phyloP scores from a whole-genome alignment of 1,140 invertebrate species.

The Atta texana region DNA sequence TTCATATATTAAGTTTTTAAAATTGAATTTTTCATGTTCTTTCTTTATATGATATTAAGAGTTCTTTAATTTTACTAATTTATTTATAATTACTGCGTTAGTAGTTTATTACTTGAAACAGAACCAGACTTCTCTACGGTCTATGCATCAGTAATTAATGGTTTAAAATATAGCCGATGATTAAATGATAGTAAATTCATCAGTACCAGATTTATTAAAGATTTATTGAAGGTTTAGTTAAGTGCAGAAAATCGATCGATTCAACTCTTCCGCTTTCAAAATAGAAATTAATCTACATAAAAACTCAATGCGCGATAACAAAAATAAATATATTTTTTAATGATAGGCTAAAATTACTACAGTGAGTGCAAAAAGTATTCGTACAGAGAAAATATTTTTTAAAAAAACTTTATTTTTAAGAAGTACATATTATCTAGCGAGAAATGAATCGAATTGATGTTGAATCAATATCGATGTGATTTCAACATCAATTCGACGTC shows the following conservation, averaged over 20 bases:
- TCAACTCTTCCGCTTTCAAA: background rate
- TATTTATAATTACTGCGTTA: constrained; percentile 4
- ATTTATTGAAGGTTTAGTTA: background rate
- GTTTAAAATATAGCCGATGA: constrained; percentile 2
- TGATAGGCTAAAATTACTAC: background rate
- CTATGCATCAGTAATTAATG: background rate
- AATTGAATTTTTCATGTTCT: too few species aligned
- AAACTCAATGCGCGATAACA: background rate
- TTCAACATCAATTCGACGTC: too few species aligned
- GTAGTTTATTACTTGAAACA: background rate
- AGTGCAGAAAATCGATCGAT: constrained; percentile 1
- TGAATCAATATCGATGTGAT: too few species aligned
- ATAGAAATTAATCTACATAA: background rate
- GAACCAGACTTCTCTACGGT: background rate
- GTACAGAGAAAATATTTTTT: too few species aligned
- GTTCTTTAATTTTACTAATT: too few species aligned
- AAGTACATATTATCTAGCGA: too few species aligned
- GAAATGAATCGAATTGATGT: too few species aligned
- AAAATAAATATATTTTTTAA: background rate
- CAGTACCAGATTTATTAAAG: background rate
- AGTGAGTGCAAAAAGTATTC: too few species aligned
- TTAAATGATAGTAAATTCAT: background rate
- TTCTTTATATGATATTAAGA: too few species aligned
- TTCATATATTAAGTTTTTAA: too few species aligned
- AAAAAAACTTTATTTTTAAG: too few species aligned